Evolutionary conservation across 2,113 vertebrate genomes (phyloP), one percentile per base, ranked within the genome.

Genomic region (Thermophis baileyi): DNA sequence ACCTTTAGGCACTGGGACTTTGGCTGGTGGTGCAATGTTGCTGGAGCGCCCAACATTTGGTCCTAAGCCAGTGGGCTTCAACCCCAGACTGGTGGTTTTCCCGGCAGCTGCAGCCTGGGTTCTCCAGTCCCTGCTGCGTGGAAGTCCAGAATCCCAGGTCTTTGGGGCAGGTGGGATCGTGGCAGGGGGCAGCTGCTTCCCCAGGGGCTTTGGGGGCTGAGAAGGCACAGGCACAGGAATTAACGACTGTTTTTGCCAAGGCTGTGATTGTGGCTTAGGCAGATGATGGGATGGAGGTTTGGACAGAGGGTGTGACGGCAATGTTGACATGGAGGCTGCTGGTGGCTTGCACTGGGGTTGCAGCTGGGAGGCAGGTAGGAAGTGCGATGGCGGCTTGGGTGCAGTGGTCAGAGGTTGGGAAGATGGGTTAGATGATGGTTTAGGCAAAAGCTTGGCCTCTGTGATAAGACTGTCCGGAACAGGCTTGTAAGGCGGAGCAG

Each of bases 291-390:
- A 4, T 22, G 50, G 7, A 4, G 50, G n/a, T 9, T 49, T 53
- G 50, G 50, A 8, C 1, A 1, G 49, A 2, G 8, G 30, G 0
- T 20, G 30, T 0, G 50, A 20, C 35, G 50, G 7, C 40, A 1
- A 18, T 51, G 18, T 7, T 3, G 27, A 30, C 24, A 4, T 1
- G 2, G 87, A n/a, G 30, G 27, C n/a, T 53, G 50, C 6, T 20
- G 49, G 27, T 10, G 87, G 50, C 16, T 88, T 18, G 14, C 6
- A 88, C 20, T 16, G 49, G 49, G 30, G 87, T 8, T 35, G 87
- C 46, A 16, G 44, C 5, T 12, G 12, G 11, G 25, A 1, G 46
- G 11, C 11, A 3, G 85, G 85, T 6, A 47, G 44, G 11, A 27
- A 16, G 47, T 6, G 44, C 46, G 27, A 1, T 14, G 85, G 25